These are phyloP conservation scores for Enteromius trimaculatus DNA, from an alignment of 2,797 vertebrate genomes.

Conservation along the genomic window DNA sequence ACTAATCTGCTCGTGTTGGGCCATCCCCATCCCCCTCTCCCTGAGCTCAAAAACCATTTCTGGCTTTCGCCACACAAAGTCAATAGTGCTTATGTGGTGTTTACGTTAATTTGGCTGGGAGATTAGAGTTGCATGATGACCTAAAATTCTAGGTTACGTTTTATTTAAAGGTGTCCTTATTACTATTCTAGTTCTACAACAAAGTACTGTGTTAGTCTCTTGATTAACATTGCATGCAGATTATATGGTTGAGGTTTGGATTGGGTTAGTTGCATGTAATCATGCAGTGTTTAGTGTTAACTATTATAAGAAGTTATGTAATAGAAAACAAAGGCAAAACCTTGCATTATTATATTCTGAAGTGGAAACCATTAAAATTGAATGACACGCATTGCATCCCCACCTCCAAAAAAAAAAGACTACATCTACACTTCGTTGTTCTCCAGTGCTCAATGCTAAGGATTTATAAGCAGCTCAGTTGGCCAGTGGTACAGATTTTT, in stretches of 20 bases:
- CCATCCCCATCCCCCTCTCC: conserved; percentile 16
- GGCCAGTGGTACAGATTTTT: background rate
- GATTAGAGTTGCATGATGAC: background rate
- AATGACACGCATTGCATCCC: background rate
- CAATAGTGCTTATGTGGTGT: conserved; percentile 39
- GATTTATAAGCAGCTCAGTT: background rate
- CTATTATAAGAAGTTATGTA: background rate
- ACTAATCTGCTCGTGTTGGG: conserved; percentile 43
- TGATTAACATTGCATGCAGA: background rate
- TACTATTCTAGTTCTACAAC: background rate
- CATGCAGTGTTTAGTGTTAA: background rate
- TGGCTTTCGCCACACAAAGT: conserved; percentile 1
- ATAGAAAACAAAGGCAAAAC: background rate
- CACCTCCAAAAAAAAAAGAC: background rate
- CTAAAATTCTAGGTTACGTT: background rate
- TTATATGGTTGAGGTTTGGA: background rate
- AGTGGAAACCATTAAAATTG: background rate
- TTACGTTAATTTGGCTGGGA: background rate
- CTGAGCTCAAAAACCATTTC: conserved; percentile 32
- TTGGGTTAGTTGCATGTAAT: background rate
- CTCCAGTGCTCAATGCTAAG: background rate
- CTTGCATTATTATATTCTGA: background rate
- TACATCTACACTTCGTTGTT: background rate
- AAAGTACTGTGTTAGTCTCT: background rate
- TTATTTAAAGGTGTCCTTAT: background rate